phyloP scores from a whole-genome alignment of 2,888 invertebrate genomes.

The Andrena bucephala region DNA sequence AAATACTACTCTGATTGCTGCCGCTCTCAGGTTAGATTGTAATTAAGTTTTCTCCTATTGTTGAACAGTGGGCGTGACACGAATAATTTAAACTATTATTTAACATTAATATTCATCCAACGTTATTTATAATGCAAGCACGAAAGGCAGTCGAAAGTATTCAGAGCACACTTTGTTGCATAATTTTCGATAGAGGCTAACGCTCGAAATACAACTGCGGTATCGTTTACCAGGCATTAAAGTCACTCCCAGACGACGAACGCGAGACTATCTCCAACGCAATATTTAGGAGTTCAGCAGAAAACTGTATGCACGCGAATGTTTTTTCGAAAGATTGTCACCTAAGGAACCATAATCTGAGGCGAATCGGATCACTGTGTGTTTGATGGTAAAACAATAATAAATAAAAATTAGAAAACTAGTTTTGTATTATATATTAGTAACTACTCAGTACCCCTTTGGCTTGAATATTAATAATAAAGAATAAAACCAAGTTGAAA shows the following conservation, averaged over 20 bases:
- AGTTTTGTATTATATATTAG: too few relatives aligned
- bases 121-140: slow-evolving; percentile 13
- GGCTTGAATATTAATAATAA: too few relatives aligned
- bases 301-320: not conserved
- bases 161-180: slow-evolving; percentile 31
- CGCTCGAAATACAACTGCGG: not conserved
- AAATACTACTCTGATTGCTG: not conserved
- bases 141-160: slow-evolving; percentile 45
- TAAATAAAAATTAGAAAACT: too few relatives aligned
- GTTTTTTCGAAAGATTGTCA: too few relatives aligned
- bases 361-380: too few relatives aligned
- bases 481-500: too few relatives aligned
- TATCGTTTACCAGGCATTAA: slow-evolving; percentile 23
- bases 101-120: not conserved
- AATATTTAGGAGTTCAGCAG: not conserved
- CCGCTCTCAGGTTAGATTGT: not conserved
- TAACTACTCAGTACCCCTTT: too few relatives aligned
- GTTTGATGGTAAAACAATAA: too few relatives aligned
- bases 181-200: slow-evolving; percentile 31
- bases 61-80: not conserved
- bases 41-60: not conserved
- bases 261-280: not conserved
- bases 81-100: not conserved
- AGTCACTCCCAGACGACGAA: slow-evolving; percentile 9
- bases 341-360: too few relatives aligned